Evolutionary conservation across 2,888 invertebrate genomes (phyloP).

Genomic region (Dysmachus trigonus): DNA sequence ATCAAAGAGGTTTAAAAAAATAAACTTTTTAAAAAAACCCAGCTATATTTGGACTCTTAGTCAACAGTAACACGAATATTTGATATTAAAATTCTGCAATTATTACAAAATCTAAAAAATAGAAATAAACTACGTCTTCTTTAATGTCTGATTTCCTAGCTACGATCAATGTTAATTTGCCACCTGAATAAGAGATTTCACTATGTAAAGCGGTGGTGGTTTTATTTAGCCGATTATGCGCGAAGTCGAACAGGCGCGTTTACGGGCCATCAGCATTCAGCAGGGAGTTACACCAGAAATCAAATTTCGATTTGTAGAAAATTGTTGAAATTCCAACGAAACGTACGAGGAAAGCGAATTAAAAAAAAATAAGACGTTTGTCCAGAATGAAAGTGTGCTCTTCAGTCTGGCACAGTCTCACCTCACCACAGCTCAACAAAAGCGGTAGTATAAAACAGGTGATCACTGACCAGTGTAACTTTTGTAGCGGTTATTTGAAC

Average conservation of each 20-base stretch:
- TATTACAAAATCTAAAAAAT: neutral
- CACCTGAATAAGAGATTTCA: neutral
- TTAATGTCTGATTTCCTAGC: neutral
- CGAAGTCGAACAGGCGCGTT: neutral
- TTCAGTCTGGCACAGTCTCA: neutral
- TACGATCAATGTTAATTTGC: neutral
- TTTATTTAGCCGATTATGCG: neutral
- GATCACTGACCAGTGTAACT: neutral
- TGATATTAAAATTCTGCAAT: neutral
- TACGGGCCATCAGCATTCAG: neutral
- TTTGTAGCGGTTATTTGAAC: neutral
- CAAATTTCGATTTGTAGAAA: conserved; percentile 45
- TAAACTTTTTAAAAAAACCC: too few species aligned
- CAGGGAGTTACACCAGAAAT: neutral
- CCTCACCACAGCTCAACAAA: too few species aligned
- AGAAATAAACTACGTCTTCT: neutral
- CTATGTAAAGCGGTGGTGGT: neutral
- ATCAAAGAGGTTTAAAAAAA: too few species aligned
- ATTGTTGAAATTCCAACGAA: conserved; percentile 47
- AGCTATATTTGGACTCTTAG: too few species aligned
- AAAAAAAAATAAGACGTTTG: neutral
- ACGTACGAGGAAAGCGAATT: conserved; percentile 45
- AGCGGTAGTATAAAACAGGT: neutral
- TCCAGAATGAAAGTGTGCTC: neutral
- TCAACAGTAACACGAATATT: too few species aligned